These are phyloP conservation scores for Araneus ventricosus DNA, from an alignment of 1,140 invertebrate species.

Conservation along the genomic window DNA sequence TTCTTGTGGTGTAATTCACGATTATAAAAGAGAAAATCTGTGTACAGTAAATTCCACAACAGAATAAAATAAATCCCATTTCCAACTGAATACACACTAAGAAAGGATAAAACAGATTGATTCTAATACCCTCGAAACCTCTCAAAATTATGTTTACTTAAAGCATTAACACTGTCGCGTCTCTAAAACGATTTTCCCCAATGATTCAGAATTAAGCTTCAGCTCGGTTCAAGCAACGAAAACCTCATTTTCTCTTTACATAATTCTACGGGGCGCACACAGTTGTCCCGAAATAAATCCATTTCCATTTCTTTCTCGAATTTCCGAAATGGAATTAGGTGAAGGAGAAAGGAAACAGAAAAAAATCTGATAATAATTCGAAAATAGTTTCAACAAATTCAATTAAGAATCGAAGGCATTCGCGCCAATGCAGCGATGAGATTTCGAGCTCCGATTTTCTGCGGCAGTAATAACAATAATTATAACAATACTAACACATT, in stretches of 20 bases:
- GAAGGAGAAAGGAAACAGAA: neutral
- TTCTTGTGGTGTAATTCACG: no score
- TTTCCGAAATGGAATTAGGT: conserved; percentile 23
- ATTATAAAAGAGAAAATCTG: no score
- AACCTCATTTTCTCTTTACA: neutral
- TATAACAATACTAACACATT: conserved; percentile 44
- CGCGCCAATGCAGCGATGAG: neutral
- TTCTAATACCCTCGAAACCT: no score
- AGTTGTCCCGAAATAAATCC: neutral
- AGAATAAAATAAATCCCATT: no score
- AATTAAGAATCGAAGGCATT: conserved; percentile 1
- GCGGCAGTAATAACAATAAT: conserved; percentile 36
- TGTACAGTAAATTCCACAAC: no score
- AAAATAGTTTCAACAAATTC: conserved; percentile 37
- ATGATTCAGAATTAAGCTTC: neutral
- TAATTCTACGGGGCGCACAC: neutral
- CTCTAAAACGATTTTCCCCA: neutral
- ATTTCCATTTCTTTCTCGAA: neutral
- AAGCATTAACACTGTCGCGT: neutral
- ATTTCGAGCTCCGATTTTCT: neutral
- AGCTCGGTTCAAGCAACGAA: neutral
- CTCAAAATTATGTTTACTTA: conserved; percentile 17
- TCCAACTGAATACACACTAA: no score
- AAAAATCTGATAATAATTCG: neutral
- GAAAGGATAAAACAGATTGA: no score